Evolutionary conservation across 2,888 invertebrate species (phyloP).

Genomic region (Coenonympha arcania): DNA sequence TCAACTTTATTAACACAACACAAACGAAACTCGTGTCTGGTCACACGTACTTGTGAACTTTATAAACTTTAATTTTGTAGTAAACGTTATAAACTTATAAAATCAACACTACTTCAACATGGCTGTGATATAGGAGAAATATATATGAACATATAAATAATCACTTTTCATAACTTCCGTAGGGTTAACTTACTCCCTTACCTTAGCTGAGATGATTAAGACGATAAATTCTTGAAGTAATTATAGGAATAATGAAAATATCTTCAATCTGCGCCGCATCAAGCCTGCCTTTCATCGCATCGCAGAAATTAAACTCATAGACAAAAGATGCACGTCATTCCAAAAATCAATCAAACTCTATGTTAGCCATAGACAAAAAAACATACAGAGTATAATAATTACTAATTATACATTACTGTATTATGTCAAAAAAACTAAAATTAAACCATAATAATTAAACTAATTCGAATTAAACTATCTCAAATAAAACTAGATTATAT

Average conservation of each 20-base stretch:
- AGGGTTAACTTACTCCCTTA: constrained; percentile 73
- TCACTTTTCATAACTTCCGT: constrained; percentile 69
- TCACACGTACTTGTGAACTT: constrained; percentile 70
- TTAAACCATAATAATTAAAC: too few species aligned
- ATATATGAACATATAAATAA: constrained; percentile 68
- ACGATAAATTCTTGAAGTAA: constrained; percentile 66
- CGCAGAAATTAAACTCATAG: constrained; percentile 40
- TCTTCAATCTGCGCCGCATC: constrained; percentile 63
- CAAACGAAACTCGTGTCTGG: constrained; percentile 70
- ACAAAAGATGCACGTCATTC: constrained; percentile 18
- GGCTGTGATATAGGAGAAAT: constrained; percentile 72
- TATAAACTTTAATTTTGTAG: constrained; percentile 59
- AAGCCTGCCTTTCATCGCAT: constrained; percentile 45
- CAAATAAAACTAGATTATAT: too few species aligned
- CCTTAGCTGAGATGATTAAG: constrained; percentile 70
- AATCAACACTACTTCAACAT: constrained; percentile 74
- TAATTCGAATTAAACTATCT: too few species aligned
- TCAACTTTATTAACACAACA: constrained; percentile 70
- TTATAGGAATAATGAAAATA: constrained; percentile 49
- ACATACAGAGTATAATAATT: too few species aligned
- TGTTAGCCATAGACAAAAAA: too few species aligned
- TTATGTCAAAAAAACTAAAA: too few species aligned
- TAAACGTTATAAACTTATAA: constrained; percentile 66
- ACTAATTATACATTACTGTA: too few species aligned
- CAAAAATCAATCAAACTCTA: background rate